Base-by-base conservation (phyloP, 2,888 invertebrate species). In the Latrodectus hesperus region DNA sequence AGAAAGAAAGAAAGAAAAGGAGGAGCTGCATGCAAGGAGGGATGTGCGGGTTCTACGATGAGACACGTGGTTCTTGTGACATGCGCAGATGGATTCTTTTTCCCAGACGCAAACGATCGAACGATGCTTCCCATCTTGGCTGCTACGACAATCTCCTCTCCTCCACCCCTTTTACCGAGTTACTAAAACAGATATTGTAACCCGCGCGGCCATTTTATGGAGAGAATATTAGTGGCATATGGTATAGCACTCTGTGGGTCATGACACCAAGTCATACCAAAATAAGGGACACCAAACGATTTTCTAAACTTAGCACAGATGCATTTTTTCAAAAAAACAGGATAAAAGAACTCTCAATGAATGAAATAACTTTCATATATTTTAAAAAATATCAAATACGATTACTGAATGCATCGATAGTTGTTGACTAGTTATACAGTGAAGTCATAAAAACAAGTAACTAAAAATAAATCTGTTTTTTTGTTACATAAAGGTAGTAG, bases 71-170 rank as follows among this genome's bases (percentile, higher is more conserved):
- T 49, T 76, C 49, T 65, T 8, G 53, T 71, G n/a, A 60, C 86
- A 81, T 76, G 86, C 72, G 86, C 65, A 67, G 55, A 52, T n/a
- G 5, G 26, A 16, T 49, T 9, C 49, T 53, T 72, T 70, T 80
- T 80, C 75, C 78, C 79, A 73, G 73, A 79, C 80, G 85, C 80
- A 79, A 85, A 64, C 85, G 85, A 85, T 85, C 85, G 85, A 85
- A 85, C 75, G 80, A 60, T 80, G 67, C 14, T 68, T 65, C 68
- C 70, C 78, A 65, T 68, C 78, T 14, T 49, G 17, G 11, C 68
- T 26, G 52, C 49, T 71, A 52, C 78, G 53, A 26, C 74, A 17
- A 53, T n/a, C 52, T 17, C 52, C 67, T 52, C 72, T 5, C 26
- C 49, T 14, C 49, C 10, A 38, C 60, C 38, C 70, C 64, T 22